A percentile compares a stretch with the other conserved stretches of the same genome.
These are phyloP conservation scores for Bombus breviceps DNA, from an alignment of 1,140 invertebrate species.

Conservation along the genomic window DNA sequence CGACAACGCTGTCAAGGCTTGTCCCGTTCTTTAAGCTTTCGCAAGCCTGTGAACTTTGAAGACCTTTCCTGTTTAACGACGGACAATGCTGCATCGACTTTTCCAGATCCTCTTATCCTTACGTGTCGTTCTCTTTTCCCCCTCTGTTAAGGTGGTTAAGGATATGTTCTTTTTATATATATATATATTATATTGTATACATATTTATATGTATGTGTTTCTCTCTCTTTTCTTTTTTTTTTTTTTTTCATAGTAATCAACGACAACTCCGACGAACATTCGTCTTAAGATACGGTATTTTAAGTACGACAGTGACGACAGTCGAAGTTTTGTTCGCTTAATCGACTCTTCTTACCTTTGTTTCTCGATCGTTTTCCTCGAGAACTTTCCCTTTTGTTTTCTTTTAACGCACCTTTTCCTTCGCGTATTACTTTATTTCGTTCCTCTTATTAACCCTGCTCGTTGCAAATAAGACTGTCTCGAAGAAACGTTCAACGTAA, in stretches of 20 bases:
- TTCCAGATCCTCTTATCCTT: background rate
- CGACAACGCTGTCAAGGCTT: background rate
- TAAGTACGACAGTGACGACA: slow-evolving; percentile 20
- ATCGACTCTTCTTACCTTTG: background rate
- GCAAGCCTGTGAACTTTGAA: background rate
- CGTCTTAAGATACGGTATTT: slow-evolving; percentile 1
- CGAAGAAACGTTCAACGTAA: too few relatives aligned
- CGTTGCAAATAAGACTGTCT: too few relatives aligned
- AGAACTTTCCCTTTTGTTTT: background rate
- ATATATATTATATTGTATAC: background rate
- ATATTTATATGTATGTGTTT: slow-evolving; percentile 5
- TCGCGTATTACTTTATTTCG: background rate
- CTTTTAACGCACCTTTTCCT: too few relatives aligned
- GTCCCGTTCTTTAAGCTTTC: background rate
- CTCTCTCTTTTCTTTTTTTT: too few relatives aligned
- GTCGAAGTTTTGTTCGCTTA: background rate
- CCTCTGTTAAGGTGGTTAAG: slow-evolving; percentile 18
- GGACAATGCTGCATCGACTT: background rate
- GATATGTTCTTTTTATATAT: background rate
- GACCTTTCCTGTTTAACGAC: background rate
- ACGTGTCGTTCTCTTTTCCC: background rate
- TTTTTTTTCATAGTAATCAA: background rate
- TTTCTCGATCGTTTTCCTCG: background rate
- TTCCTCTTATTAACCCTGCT: background rate
- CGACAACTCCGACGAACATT: slow-evolving; percentile 13